These are phyloP conservation scores for Andrena flavipes DNA, from an alignment of 2,888 invertebrate genomes.

Conservation along the genomic window DNA sequence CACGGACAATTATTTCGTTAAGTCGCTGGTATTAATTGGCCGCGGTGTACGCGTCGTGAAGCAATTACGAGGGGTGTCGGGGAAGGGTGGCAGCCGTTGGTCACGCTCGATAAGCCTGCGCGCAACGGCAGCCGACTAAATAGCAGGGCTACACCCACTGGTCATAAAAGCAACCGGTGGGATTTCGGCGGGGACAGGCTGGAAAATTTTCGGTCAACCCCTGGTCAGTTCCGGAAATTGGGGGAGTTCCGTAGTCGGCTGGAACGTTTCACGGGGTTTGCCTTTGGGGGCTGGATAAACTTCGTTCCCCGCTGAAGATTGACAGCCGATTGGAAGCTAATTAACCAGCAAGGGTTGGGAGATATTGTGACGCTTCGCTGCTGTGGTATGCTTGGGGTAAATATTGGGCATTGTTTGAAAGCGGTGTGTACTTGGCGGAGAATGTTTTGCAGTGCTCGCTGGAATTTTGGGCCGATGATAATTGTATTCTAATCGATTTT, in stretches of 20 bases:
- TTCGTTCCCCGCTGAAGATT: neutral
- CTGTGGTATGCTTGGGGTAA: neutral
- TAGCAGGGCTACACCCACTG: constrained; percentile 33
- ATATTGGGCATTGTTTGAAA: neutral
- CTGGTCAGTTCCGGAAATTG: constrained; percentile 15
- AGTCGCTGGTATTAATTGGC: constrained; percentile 67
- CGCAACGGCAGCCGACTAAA: constrained; percentile 7
- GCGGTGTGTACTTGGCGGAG: neutral
- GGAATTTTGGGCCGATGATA: no score
- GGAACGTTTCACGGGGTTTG: neutral
- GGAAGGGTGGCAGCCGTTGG: constrained; percentile 56
- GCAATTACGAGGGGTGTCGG: constrained; percentile 65
- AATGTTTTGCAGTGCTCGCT: no score
- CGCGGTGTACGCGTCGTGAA: constrained; percentile 53
- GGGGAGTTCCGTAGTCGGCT: neutral
- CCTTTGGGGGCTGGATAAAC: constrained; percentile 1
- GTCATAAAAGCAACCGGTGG: constrained; percentile 35
- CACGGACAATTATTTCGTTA: constrained; percentile 65
- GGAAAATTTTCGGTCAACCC: constrained; percentile 25
- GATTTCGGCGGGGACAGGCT: constrained; percentile 10
- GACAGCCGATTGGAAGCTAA: neutral
- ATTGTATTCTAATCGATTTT: no score
- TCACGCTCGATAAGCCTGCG: constrained; percentile 68
- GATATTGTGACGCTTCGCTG: neutral
- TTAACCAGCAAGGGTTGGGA: neutral